Conservation (phyloP, 2,888 invertebrate species). For the Leucozona laternaria region DNA sequence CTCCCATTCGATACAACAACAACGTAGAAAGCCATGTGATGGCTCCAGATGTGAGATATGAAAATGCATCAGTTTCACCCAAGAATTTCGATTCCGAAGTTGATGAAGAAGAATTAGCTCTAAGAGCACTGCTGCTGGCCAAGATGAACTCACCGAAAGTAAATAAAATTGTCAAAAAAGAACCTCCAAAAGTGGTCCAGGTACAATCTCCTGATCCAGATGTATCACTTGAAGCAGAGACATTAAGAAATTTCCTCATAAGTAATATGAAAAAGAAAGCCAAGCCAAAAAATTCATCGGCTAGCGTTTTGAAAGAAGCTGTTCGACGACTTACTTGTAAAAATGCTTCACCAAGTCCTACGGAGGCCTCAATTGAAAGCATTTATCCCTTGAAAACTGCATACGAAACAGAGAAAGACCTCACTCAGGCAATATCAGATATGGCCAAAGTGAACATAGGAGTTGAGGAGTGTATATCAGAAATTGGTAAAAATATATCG, state of each 20-base stretch:
- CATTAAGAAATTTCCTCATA: constrained; percentile 78
- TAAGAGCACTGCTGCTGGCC: constrained; percentile 80
- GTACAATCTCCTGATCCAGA: constrained; percentile 37
- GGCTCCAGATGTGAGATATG: constrained; percentile 40
- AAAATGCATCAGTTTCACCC: constrained; percentile 37
- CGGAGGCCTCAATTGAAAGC: not conserved
- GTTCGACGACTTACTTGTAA: constrained; percentile 79
- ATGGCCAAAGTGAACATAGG: constrained; percentile 44
- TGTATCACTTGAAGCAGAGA: constrained; percentile 77
- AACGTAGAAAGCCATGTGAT: not conserved
- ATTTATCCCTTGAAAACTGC: not conserved
- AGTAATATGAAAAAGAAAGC: constrained; percentile 78
- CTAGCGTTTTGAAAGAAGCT: constrained; percentile 81
- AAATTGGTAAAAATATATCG: not conserved
- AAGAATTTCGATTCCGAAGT: constrained; percentile 68
- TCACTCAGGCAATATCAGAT: constrained; percentile 26
- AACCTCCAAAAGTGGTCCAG: not conserved
- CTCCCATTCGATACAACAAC: constrained; percentile 40
- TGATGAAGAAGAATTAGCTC: constrained; percentile 80
- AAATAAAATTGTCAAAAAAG: constrained; percentile 39
- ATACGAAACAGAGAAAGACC: constrained; percentile 24
- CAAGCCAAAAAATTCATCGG: constrained; percentile 37
- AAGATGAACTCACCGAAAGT: constrained; percentile 77
- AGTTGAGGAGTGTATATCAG: not conserved
- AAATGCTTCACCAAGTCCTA: constrained; percentile 34